Evolutionary conservation across 2,113 vertebrate species (phyloP), one percentile per base, ranked within the genome.

Genomic region (Elgaria multicarinata): DNA sequence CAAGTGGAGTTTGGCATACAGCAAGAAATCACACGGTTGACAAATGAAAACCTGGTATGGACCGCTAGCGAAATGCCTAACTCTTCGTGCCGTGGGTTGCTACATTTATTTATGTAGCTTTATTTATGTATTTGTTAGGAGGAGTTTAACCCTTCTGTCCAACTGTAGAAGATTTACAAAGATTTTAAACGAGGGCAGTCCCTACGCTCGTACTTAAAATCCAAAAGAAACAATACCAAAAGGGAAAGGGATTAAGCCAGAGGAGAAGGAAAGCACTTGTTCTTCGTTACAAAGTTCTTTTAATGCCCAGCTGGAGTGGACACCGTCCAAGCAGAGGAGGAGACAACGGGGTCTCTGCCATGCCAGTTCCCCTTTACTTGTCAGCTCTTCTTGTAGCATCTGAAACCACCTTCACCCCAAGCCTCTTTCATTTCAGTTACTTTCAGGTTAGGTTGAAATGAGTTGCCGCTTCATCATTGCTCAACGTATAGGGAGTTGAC

Each of bases 21-120:
- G 94, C 98, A 98, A 92, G 99, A 99, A 95, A 97, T 99, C 89
- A 98, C 98, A 0, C 97, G 98, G 8, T 98, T 99, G 89, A 99
- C 98, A 91, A 98, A 97, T 18, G 99, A 99, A 94, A 99, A 99
- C 93, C 97, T 99, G 98, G 99, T 99, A 95, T 6, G 96, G 96
- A 44, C 1, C 1, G 31, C 75, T 2, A 22, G 22, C 10, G 78
- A n/a, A 85, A n/a, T 9, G 0, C 18, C 13, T 95, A 93, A 8
- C 67, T n/a, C 55, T 64, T 42, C 1, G 13, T 55, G 24, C 1
- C 14, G 3, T 22, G 31, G 58, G 53, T 78, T 62, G 33, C 6
- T 44, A 13, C 64, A 10, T 3, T 74, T 75, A 7, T 33, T 9
- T 71, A 28, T 22, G 82, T 24, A 36, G 22, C 31, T 24, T n/a